Conservation (phyloP, 2,888 invertebrate species). For the Drosophila tripunctata region DNA sequence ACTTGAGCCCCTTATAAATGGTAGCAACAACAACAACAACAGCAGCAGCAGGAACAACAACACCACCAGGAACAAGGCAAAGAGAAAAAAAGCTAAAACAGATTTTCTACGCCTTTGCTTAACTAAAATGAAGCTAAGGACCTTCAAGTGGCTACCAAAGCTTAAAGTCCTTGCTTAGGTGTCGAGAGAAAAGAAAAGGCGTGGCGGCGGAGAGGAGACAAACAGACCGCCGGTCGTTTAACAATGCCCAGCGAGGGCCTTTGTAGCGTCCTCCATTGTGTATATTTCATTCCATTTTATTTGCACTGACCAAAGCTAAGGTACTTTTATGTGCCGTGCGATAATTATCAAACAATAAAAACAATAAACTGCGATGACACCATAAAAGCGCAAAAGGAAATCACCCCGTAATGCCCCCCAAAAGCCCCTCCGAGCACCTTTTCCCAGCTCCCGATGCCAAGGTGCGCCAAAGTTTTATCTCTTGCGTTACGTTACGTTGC, state of each 20-base stretch:
- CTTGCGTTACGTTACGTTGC: constrained; percentile 46
- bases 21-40: constrained; percentile 4
- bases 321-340: constrained; percentile 63
- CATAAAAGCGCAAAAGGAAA: constrained; percentile 50
- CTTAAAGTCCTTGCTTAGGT: constrained; percentile 29
- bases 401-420: not conserved
- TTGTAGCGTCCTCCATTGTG: constrained; percentile 46
- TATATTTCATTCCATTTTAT: constrained; percentile 56
- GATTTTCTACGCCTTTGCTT: constrained; percentile 19
- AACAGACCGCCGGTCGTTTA: not conserved
- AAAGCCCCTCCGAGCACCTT: constrained; percentile 3
- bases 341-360: constrained; percentile 77
- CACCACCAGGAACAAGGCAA: not conserved
- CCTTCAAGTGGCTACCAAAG: constrained; percentile 7
- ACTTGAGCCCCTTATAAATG: constrained; percentile 22
- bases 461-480: constrained; percentile 72
- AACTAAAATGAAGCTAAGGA: constrained; percentile 8
- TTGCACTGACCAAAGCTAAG: constrained; percentile 44
- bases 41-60: not conserved
- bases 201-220: not conserved
- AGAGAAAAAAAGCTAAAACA: not conserved
- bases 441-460: constrained; percentile 41
- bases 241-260: constrained; percentile 40
- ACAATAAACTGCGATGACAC: constrained; percentile 75
- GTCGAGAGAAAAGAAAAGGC: not conserved